A percentile compares a stretch with the other conserved stretches of the same genome.
phyloP scores from a whole-genome alignment of 1,140 invertebrate species.

The Melitaea cinxia region DNA sequence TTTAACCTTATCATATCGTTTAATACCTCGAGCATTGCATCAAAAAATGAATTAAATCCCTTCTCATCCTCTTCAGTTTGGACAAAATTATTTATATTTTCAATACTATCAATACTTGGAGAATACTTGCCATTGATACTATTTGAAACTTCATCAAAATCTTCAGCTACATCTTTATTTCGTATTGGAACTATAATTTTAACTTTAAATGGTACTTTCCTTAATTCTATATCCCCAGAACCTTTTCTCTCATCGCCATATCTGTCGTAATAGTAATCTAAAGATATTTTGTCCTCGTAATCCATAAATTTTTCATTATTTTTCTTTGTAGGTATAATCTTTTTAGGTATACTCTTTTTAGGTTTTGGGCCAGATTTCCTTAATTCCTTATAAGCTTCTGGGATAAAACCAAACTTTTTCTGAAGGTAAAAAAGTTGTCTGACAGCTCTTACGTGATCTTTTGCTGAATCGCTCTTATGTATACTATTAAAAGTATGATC shows the following conservation, averaged over 20 bases:
- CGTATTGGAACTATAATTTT: background rate
- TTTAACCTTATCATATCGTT: conserved; percentile 39
- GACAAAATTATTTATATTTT: background rate
- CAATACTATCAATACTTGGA: background rate
- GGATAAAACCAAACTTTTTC: conserved; percentile 37
- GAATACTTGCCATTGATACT: background rate
- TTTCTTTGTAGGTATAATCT: background rate
- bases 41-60: conserved; percentile 12
- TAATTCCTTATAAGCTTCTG: background rate
- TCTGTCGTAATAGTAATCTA: conserved; percentile 54
- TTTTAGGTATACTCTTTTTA: background rate
- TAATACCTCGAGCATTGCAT: conserved; percentile 27
- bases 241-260: conserved; percentile 28
- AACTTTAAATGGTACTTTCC: background rate
- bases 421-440: conserved; percentile 45
- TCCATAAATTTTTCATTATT: conserved; percentile 13
- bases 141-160: background rate
- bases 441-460: conserved; percentile 44
- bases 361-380: conserved; percentile 12
- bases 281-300: conserved; percentile 29
- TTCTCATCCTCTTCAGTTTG: background rate
- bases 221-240: background rate
- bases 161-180: background rate
- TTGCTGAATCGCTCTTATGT: conserved; percentile 31
- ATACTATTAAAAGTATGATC: conserved; percentile 39